Conservation (phyloP, 2,888 invertebrate genomes). For the Silvanus unidentatus region DNA sequence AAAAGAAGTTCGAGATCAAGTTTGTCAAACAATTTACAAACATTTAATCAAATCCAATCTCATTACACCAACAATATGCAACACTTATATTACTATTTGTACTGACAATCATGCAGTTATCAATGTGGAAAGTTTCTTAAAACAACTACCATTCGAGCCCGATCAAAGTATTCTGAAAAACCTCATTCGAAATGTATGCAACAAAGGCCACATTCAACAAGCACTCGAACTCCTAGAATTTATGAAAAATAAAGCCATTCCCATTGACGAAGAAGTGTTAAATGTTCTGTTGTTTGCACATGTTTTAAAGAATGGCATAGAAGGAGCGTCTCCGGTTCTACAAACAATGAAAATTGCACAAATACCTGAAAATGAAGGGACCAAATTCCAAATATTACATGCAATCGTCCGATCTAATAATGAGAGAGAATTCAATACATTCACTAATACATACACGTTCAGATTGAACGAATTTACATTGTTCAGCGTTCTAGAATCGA, state of each 20-base stretch:
- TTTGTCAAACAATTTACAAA: conserved; percentile 54
- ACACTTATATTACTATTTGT: conserved; percentile 53
- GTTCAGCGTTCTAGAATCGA: no score
- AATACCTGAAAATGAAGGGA: conserved; percentile 47
- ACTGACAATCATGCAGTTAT: conserved; percentile 53
- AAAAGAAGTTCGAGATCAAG: conserved; percentile 44
- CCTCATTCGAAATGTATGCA: conserved; percentile 53
- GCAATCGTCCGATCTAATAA: conserved; percentile 50
- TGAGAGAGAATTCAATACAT: conserved; percentile 37
- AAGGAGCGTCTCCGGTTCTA: conserved; percentile 49
- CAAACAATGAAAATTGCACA: conserved; percentile 56
- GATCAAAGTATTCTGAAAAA: conserved; percentile 53
- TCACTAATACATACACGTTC: no score
- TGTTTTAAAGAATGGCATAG: conserved; percentile 36
- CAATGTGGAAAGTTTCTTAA: conserved; percentile 47
- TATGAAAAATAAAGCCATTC: conserved; percentile 52
- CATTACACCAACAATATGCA: conserved; percentile 50
- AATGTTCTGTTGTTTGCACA: conserved; percentile 57
- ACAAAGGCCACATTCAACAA: conserved; percentile 53
- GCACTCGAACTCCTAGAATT: conserved; percentile 53
- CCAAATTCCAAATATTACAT: conserved; percentile 49
- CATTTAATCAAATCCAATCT: conserved; percentile 46
- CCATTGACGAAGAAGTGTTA: conserved; percentile 55
- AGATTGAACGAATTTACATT: no score
- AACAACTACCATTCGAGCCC: conserved; percentile 48